Percentiles rank a stretch among this genome's conserved stretches.
phyloP scores from a whole-genome alignment of 1,140 invertebrate genomes.

The Apocrypta bakeri region DNA sequence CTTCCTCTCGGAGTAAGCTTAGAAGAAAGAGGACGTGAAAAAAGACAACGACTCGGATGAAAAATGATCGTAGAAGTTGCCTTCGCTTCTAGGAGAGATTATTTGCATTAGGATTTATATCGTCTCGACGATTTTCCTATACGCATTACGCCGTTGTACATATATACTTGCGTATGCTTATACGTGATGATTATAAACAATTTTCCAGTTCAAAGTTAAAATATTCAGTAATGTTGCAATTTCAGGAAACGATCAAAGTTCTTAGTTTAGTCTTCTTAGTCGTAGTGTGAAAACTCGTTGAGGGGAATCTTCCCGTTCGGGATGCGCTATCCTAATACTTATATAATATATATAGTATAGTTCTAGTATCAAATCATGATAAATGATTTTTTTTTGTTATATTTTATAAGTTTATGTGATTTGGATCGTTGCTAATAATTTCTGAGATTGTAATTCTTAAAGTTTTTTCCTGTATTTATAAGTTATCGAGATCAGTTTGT shows the following conservation, averaged over 20 bases:
- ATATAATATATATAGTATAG: not conserved
- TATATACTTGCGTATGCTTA: too few species aligned
- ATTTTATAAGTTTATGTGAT: too few species aligned
- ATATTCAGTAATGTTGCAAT: not conserved
- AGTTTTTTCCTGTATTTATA: too few species aligned
- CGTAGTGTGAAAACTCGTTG: conserved; percentile 6
- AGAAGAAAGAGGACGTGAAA: not conserved
- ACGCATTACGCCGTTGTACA: not conserved
- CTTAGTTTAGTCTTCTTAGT: not conserved
- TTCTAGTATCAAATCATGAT: too few species aligned
- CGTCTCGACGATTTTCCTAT: not conserved
- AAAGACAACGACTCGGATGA: not conserved
- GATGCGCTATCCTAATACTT: too few species aligned
- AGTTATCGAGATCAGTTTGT: too few species aligned
- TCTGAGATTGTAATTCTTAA: too few species aligned
- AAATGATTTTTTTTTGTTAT: too few species aligned
- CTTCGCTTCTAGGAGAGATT: not conserved
- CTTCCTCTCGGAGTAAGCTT: too few species aligned
- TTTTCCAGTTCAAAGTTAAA: conserved; percentile 36
- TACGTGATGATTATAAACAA: not conserved
- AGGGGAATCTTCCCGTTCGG: not conserved
- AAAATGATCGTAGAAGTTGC: not conserved
- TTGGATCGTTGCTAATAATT: too few species aligned
- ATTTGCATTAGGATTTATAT: conserved; percentile 21
- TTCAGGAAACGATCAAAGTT: not conserved